These are phyloP conservation scores for Lagopus muta DNA, from an alignment of 2,113 vertebrate species.

Conservation along the genomic window DNA sequence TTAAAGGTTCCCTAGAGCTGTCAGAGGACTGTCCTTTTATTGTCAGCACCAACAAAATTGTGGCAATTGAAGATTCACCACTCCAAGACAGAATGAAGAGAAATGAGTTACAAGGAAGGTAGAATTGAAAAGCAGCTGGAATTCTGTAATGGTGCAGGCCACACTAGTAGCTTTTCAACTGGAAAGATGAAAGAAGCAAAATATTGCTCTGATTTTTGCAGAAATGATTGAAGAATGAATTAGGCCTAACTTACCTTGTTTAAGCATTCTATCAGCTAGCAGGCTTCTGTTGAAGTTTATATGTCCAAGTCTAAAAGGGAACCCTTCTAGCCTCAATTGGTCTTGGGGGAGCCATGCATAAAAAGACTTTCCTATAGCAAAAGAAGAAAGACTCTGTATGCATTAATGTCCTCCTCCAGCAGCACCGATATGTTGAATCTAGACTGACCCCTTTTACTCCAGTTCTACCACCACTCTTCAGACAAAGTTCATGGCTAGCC, in stretches of 20 bases:
- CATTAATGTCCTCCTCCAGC: background rate
- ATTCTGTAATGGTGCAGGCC: background rate
- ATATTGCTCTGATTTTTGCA: background rate
- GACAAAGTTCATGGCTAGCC: background rate
- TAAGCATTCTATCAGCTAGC: background rate
- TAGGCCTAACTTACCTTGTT: background rate
- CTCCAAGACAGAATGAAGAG: background rate
- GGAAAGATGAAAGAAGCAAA: background rate
- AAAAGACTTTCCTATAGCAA: background rate
- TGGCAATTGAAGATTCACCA: background rate
- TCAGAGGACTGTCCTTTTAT: background rate
- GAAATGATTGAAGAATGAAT: constrained; percentile 5
- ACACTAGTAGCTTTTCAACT: background rate
- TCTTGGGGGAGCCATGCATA: background rate
- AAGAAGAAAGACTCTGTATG: background rate
- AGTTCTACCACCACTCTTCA: background rate
- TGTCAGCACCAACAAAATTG: background rate
- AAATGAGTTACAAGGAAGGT: background rate
- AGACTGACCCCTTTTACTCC: background rate
- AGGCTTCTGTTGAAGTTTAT: background rate
- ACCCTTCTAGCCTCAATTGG: background rate
- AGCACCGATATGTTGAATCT: background rate
- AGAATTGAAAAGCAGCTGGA: background rate
- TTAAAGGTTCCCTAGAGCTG: background rate
- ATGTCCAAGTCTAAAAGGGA: background rate